These are phyloP conservation scores for Drosophila arawakana DNA, from an alignment of 1,140 invertebrate species.

Conservation along the genomic window DNA sequence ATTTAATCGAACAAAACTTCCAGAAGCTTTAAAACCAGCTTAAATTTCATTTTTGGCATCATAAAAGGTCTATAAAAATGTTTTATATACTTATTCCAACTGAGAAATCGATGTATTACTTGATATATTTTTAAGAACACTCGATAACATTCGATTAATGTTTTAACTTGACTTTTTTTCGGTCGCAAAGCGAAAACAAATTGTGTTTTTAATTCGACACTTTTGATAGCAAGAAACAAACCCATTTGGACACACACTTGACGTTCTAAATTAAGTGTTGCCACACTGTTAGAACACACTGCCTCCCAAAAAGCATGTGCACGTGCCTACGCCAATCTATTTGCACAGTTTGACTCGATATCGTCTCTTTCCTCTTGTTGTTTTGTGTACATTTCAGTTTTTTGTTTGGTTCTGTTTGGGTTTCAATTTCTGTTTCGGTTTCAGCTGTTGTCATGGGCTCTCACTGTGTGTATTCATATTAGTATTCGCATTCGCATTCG, in stretches of 20 bases:
- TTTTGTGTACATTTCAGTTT: conserved; percentile 19
- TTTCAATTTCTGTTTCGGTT: conserved; percentile 56
- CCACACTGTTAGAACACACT: conserved; percentile 41
- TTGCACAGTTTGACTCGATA: conserved; percentile 61
- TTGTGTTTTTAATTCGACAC: too few species aligned
- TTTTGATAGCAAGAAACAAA: too few species aligned
- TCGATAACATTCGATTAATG: too few species aligned
- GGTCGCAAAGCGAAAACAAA: too few species aligned
- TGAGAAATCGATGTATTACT: too few species aligned
- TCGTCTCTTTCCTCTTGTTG: conserved; percentile 10
- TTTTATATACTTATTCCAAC: too few species aligned
- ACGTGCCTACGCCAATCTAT: conserved; percentile 63
- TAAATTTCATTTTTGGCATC: too few species aligned
- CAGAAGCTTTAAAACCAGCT: too few species aligned
- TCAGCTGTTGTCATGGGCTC: conserved; percentile 36
- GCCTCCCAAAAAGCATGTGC: conserved; percentile 43
- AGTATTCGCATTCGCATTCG: conserved; percentile 9
- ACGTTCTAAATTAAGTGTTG: conserved; percentile 64
- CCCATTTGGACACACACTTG: not conserved
- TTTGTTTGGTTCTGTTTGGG: conserved; percentile 15
- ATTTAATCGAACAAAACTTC: too few species aligned
- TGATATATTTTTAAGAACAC: too few species aligned
- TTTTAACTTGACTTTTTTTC: too few species aligned
- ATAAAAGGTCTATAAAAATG: too few species aligned
- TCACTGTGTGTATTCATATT: conserved; percentile 10